A percentile compares a stretch with the other conserved stretches of the same genome.
phyloP scores from a whole-genome alignment of 2,888 invertebrate species.

The Diaperis boleti region DNA sequence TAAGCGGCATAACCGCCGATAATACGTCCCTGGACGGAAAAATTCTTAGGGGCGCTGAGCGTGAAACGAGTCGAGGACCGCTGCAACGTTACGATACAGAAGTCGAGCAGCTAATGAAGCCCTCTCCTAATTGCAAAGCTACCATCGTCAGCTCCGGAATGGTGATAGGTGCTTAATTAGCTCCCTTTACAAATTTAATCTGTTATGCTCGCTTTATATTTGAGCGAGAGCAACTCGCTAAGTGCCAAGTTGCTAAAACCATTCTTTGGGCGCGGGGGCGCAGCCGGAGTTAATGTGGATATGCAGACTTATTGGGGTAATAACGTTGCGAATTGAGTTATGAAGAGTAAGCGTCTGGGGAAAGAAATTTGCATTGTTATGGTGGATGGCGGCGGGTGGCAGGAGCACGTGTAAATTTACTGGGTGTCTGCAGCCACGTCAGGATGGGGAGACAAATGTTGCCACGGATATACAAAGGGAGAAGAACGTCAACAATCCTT shows the following conservation, averaged over 20 bases:
- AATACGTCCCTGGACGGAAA: slow-evolving; percentile 20
- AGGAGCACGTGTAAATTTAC: no score
- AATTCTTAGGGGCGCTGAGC: slow-evolving; percentile 16
- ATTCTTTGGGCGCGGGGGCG: slow-evolving; percentile 33
- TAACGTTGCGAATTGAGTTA: not conserved
- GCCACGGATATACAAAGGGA: no score
- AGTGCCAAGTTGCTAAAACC: slow-evolving; percentile 44
- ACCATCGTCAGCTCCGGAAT: slow-evolving; percentile 46
- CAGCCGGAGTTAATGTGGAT: no score
- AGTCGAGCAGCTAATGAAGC: slow-evolving; percentile 43
- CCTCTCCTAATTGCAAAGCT: slow-evolving; percentile 45
- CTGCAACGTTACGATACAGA: slow-evolving; percentile 34
- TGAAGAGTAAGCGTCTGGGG: no score
- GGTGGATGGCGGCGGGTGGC: no score
- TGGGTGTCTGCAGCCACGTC: no score
- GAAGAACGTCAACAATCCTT: no score
- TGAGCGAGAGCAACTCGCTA: slow-evolving; percentile 41
- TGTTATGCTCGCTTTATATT: slow-evolving; percentile 44
- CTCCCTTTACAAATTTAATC: slow-evolving; percentile 48
- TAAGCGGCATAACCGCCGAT: slow-evolving; percentile 32
- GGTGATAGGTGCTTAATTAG: slow-evolving; percentile 48
- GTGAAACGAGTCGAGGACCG: slow-evolving; percentile 22
- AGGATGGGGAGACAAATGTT: no score
- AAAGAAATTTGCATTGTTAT: no score
- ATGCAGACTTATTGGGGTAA: not conserved